A percentile compares a stretch with the other conserved stretches of the same genome.
Evolutionary conservation across 2,113 vertebrate genomes (phyloP).

Genomic region (Barnardius zonarius): DNA sequence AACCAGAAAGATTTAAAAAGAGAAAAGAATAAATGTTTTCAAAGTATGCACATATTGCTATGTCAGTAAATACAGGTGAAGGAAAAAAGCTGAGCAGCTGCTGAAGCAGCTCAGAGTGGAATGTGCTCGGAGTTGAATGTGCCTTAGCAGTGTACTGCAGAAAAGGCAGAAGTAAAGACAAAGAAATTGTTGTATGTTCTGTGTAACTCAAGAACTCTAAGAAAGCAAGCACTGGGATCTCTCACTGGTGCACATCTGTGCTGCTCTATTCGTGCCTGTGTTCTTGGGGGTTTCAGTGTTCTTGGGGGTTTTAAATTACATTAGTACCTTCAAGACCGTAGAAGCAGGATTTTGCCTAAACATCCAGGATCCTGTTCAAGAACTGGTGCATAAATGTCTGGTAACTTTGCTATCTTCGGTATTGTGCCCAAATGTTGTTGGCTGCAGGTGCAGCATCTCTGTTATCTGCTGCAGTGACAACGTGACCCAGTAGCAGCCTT

Average conservation of each 20-base stretch:
- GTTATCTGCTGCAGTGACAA: not conserved
- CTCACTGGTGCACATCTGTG: not conserved
- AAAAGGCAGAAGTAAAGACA: not conserved
- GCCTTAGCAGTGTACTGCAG: not conserved
- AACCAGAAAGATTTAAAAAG: not conserved
- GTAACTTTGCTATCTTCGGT: not conserved
- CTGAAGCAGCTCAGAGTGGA: not conserved
- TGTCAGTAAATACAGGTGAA: not conserved
- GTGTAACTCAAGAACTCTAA: not conserved
- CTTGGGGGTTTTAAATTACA: not conserved
- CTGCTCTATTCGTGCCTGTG: fast-evolving
- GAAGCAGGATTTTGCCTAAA: not conserved
- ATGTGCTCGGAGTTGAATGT: not conserved
- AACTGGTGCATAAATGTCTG: not conserved
- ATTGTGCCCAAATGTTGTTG: not conserved
- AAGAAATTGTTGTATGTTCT: not conserved
- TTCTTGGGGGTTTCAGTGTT: fast-evolving
- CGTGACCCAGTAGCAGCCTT: not conserved
- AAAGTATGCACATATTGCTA: not conserved
- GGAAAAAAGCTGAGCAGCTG: not conserved
- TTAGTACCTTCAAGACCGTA: not conserved
- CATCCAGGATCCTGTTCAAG: not conserved
- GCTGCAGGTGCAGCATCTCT: not conserved
- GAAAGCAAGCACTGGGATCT: not conserved
- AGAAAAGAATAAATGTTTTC: not conserved